phyloP scores from a whole-genome alignment of 2,113 vertebrate species.

The Vulpes ferrilata region DNA sequence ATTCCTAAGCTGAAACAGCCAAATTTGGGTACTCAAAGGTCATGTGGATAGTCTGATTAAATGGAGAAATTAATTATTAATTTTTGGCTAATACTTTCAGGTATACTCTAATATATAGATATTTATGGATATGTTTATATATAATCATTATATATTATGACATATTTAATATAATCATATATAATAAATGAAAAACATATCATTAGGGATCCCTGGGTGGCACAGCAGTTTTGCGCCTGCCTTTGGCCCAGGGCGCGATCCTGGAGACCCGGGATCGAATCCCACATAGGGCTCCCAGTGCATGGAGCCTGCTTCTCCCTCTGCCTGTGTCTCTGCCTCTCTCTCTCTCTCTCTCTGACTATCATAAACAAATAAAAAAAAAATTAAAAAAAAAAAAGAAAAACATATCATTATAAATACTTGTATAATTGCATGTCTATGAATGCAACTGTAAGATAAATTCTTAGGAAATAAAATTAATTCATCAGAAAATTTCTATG shows the following conservation, averaged over 20 bases:
- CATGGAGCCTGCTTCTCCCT: too few relatives aligned
- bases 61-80: neutral
- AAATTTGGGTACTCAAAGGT: neutral
- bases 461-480: neutral
- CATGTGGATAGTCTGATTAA: neutral
- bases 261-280: too few relatives aligned
- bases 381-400: too few relatives aligned
- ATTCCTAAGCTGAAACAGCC: neutral
- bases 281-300: too few relatives aligned
- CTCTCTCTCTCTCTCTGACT: too few relatives aligned
- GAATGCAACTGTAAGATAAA: neutral
- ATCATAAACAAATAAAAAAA: too few relatives aligned
- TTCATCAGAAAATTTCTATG: neutral
- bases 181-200: neutral
- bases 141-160: neutral
- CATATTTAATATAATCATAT: neutral
- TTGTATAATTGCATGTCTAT: neutral
- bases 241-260: too few relatives aligned
- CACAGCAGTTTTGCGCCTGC: too few relatives aligned
- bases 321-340: too few relatives aligned
- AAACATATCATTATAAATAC: neutral
- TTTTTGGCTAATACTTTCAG: neutral
- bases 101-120: neutral
- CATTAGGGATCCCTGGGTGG: neutral
- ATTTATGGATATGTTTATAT: neutral